Percentiles rank a stretch among this genome's conserved stretches.
Evolutionary conservation across 1,140 invertebrate species (phyloP).

Genomic region (Aphaenogaster floridana): DNA sequence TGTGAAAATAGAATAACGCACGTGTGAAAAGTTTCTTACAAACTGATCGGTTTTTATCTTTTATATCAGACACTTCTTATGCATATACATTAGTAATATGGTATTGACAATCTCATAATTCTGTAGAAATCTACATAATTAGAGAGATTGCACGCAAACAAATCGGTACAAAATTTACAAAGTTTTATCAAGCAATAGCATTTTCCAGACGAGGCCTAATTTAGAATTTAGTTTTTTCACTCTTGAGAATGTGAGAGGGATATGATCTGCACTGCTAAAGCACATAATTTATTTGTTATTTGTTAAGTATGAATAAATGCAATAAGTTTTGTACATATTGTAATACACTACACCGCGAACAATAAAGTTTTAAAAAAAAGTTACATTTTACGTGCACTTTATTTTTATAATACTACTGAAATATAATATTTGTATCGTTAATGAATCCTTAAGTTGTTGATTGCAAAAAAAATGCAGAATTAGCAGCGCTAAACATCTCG

Average conservation of each 20-base stretch:
- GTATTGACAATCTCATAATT: constrained; percentile 28
- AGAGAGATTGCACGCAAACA: not conserved
- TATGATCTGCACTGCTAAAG: constrained; percentile 42
- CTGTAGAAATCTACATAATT: constrained; percentile 5
- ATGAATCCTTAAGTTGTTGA: not conserved
- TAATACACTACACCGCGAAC: constrained; percentile 71
- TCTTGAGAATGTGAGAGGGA: not conserved
- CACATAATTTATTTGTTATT: constrained; percentile 65
- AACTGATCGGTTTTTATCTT: not conserved
- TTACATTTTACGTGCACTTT: not conserved
- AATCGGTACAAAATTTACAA: not conserved
- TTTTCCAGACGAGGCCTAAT: constrained; percentile 28
- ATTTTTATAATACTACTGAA: constrained; percentile 4
- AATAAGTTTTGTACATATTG: constrained; percentile 76
- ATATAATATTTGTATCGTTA: not conserved
- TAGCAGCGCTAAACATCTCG: not conserved
- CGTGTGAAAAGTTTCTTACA: not conserved
- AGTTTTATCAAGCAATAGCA: not conserved
- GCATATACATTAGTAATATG: constrained; percentile 47
- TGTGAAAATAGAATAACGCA: not conserved
- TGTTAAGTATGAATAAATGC: constrained; percentile 37
- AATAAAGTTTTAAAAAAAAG: constrained; percentile 64
- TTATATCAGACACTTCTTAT: constrained; percentile 50
- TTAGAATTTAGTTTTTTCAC: not conserved
- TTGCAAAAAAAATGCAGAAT: not conserved